Evolutionary conservation across 2,113 vertebrate species (phyloP).

Genomic region (Cyprinus carpio): DNA sequence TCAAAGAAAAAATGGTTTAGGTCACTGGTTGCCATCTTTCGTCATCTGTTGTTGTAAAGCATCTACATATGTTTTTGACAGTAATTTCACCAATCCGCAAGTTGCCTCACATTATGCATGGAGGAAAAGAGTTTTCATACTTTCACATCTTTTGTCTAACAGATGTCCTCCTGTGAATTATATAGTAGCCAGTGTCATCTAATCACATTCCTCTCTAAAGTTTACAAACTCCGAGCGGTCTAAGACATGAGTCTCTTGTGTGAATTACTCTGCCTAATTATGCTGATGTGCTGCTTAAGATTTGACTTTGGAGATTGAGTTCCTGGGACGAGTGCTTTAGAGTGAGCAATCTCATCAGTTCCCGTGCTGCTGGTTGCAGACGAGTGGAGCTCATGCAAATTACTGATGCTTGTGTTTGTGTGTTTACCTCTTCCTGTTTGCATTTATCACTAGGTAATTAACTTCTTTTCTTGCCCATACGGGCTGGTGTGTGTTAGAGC

Average conservation of each 20-base stretch:
- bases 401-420: conserved; percentile 56
- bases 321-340: conserved; percentile 21
- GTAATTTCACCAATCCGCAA: not conserved
- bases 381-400: conserved; percentile 55
- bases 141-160: not conserved
- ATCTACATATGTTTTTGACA: not conserved
- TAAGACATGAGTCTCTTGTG: not conserved
- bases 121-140: conserved; percentile 35
- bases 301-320: conserved; percentile 22
- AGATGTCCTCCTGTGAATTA: conserved; percentile 44
- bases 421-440: conserved; percentile 61
- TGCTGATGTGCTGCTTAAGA: conserved; percentile 54
- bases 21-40: not conserved
- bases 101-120: not conserved
- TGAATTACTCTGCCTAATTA: conserved; percentile 51
- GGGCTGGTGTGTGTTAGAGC: conserved; percentile 9
- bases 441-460: conserved; percentile 65
- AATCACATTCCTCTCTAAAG: conserved; percentile 10
- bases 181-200: not conserved
- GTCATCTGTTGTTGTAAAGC: not conserved
- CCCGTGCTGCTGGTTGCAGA: conserved; percentile 48
- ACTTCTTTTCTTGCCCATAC: conserved; percentile 31
- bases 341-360: conserved; percentile 37
- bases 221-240: conserved; percentile 22
- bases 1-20: not conserved